Evolutionary conservation across 2,113 vertebrate genomes (phyloP).

Genomic region (Thalassarche chlororhynchos): DNA sequence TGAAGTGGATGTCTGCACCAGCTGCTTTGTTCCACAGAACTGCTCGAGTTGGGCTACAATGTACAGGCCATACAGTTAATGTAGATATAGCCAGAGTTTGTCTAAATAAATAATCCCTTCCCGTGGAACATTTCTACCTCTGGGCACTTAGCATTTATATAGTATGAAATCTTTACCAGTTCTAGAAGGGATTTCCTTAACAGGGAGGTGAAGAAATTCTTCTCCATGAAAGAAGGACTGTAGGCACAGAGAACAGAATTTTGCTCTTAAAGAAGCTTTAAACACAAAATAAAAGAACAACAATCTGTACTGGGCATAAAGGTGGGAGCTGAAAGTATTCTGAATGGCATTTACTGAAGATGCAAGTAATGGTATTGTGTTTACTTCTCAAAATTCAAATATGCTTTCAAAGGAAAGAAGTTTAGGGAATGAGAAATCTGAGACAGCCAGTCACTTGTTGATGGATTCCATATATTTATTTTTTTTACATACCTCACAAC

Average conservation of each 20-base stretch:
- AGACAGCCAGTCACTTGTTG: not conserved
- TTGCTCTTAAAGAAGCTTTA: not conserved
- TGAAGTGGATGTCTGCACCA: not conserved
- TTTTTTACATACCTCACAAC: not conserved
- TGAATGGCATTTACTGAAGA: not conserved
- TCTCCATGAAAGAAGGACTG: not conserved
- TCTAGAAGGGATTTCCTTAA: not conserved
- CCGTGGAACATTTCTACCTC: not conserved
- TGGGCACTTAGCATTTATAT: not conserved
- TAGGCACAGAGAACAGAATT: not conserved
- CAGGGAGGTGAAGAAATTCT: not conserved
- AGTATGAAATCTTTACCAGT: not conserved
- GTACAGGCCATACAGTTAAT: not conserved
- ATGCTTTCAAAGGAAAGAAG: not conserved
- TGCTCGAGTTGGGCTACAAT: not conserved
- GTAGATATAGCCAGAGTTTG: not conserved
- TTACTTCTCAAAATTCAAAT: not conserved
- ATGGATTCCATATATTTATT: not conserved
- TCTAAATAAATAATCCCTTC: not conserved
- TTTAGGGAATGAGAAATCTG: not conserved
- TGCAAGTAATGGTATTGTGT: not conserved
- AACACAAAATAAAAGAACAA: not conserved
- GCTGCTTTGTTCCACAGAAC: not conserved
- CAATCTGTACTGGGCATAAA: not conserved
- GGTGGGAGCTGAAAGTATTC: not conserved